A percentile compares a stretch with the other conserved stretches of the same genome.
Conservation (phyloP, 2,113 vertebrate species). For the Bubo bubo region DNA sequence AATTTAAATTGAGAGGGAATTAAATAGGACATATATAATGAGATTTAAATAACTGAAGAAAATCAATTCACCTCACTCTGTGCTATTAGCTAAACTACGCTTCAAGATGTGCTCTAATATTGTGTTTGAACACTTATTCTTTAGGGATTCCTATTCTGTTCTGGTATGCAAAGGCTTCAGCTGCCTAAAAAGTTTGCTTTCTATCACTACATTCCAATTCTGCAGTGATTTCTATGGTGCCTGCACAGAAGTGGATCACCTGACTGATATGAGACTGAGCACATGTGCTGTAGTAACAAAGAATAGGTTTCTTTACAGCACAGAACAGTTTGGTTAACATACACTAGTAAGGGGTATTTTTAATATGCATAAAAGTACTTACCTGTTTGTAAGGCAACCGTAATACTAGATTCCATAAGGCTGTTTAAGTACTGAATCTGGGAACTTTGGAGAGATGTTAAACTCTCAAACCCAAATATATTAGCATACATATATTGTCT, state of each 20-base stretch:
- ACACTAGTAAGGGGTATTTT: background rate
- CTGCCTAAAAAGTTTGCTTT: conserved; percentile 1
- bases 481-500: background rate
- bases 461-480: background rate
- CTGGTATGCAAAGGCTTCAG: background rate
- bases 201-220: background rate
- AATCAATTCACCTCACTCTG: background rate
- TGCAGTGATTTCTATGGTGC: background rate
- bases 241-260: background rate
- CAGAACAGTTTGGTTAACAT: background rate
- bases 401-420: background rate
- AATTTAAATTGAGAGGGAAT: conserved; percentile 34
- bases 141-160: conserved; percentile 4
- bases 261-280: background rate
- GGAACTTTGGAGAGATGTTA: background rate
- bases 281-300: background rate
- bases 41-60: conserved; percentile 32
- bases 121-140: conserved; percentile 1
- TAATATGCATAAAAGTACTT: background rate
- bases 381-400: background rate
- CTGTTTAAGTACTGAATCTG: background rate
- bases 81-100: conserved; percentile 14
- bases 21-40: conserved; percentile 29
- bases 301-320: background rate
- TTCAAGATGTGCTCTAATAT: background rate